Percentiles rank a stretch among this genome's conserved stretches.
These are phyloP conservation scores for Wiebesia pumilae DNA, from an alignment of 1,140 invertebrate genomes.

Conservation along the genomic window DNA sequence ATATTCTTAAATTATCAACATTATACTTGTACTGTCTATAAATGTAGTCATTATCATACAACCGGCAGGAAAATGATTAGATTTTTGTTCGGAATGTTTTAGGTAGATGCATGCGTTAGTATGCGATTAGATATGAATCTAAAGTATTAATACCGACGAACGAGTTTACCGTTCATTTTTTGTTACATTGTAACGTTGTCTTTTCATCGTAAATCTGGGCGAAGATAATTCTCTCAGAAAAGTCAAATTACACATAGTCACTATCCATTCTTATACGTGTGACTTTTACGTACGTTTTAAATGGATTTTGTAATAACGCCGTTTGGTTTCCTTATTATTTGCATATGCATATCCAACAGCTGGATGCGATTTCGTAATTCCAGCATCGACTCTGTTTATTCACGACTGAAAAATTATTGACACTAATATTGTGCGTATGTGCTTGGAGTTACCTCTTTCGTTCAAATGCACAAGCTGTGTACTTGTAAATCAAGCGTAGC, in stretches of 20 bases:
- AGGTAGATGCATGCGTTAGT: not conserved
- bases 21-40: no score
- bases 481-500: not conserved
- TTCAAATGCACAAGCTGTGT: no score
- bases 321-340: not conserved
- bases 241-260: not conserved
- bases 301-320: not conserved
- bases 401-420: not conserved
- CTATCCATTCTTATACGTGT: not conserved
- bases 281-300: not conserved
- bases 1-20: no score
- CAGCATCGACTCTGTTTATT: not conserved
- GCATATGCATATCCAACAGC: not conserved
- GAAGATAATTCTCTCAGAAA: not conserved
- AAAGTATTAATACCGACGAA: not conserved
- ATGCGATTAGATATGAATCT: constrained; percentile 36
- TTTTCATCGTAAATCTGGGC: constrained; percentile 4
- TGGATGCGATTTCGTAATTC: not conserved
- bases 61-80: not conserved
- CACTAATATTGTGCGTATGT: not conserved
- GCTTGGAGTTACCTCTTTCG: no score
- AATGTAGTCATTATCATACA: no score
- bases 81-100: not conserved
- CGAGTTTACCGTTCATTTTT: not conserved
- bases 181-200: not conserved